Evolutionary conservation across 2,797 vertebrate species (phyloP), one percentile per base, ranked within the genome.

Genomic region (Sebastes iracundus): DNA sequence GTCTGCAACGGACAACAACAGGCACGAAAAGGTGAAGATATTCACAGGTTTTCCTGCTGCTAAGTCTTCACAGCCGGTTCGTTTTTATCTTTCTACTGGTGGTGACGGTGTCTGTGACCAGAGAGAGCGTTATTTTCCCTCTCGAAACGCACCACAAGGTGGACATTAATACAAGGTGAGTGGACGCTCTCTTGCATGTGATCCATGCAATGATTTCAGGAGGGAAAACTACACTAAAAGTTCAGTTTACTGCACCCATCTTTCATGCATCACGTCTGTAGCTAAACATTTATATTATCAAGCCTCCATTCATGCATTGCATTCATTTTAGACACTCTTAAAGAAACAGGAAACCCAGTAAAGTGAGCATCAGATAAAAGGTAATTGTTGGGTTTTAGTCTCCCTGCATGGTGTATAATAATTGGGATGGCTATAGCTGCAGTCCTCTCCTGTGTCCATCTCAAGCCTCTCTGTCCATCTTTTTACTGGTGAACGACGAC

Each of bases 81-180:
- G 25, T 46, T 60, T 60, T 46, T 63, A 9, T 14, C 56, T 23
- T n/a, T 25, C 42, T 18, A 27, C 20, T 53, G 33, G 12, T 72
- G 12, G 58, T 64, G 8, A 56, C 75, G 72, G 32, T 49, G 27
- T 62, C 62, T 71, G 56, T 56, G 81, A 61, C 23, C 62, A 23
- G 70, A 35, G 56, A 49, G 20, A 85, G 81, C 79, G 52, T 67
- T 66, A 33, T 77, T 81, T 88, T 53, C 60, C 56, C 22, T 71
- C 55, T 46, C 5, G 16, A 32, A 60, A 74, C 69, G 64, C 62
- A 46, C 60, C 65, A 86, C 77, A 89, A 90, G 90, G 90, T 93
- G 92, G 88, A 85, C 65, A 66, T 84, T 27, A 74, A 77, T 86
- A 87, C 42, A 91, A 94, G 93, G 93, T 94, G 88, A 93, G 92